These are phyloP conservation scores for Panthera leo DNA, from an alignment of 2,113 vertebrate genomes.

Conservation along the genomic window DNA sequence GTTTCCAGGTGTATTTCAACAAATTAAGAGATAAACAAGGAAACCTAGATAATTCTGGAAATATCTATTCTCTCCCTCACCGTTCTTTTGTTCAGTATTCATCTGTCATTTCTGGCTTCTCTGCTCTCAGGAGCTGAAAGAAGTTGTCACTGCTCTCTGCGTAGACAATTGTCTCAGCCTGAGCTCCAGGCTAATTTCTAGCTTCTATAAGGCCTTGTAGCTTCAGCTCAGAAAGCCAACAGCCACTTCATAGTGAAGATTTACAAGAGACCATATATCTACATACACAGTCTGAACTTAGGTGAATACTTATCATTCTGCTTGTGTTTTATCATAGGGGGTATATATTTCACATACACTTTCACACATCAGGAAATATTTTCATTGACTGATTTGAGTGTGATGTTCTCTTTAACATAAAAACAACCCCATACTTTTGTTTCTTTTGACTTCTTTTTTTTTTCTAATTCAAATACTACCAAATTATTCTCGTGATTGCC, in stretches of 20 bases:
- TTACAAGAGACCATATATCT: neutral
- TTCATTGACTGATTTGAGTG: neutral
- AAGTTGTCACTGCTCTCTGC: neutral
- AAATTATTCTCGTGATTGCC: constrained; percentile 43
- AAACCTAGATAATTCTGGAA: neutral
- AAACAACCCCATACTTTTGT: constrained; percentile 21
- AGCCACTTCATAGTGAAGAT: neutral
- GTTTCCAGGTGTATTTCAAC: neutral
- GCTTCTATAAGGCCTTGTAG: neutral
- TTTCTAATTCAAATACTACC: constrained; percentile 18
- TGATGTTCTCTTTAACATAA: constrained; percentile 19
- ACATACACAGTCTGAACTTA: neutral
- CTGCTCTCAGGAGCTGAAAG: neutral
- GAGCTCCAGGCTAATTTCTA: neutral
- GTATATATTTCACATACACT: neutral
- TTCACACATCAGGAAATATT: neutral
- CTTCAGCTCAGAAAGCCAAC: neutral
- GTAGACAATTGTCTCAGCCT: neutral
- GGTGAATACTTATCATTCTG: neutral
- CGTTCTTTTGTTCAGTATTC: neutral
- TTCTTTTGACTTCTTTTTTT: constrained; percentile 10
- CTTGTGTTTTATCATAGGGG: neutral
- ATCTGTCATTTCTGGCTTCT: neutral
- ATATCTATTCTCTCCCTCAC: neutral
- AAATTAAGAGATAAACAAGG: neutral